Evolutionary conservation across 2,797 vertebrate genomes (phyloP), one percentile per base, ranked within the genome.

Genomic region (Oreonectes daqikongensis): DNA sequence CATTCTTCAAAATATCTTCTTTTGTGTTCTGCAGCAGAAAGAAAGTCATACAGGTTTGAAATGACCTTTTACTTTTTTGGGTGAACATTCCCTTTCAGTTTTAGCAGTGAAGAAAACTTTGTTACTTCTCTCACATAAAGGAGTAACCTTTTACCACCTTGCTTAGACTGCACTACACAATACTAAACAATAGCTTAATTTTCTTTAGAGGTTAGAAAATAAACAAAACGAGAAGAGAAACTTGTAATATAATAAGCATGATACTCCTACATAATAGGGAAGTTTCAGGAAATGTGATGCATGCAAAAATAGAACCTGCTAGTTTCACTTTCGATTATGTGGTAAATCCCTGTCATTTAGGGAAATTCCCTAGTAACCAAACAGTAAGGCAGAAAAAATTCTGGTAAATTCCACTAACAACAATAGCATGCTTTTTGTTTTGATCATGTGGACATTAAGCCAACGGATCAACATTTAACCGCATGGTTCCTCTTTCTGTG

Each of bases 321-420:
- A 68, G 78, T 82, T 84, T 84, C 80, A 78, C 50, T 84, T 84
- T 82, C 72, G 12, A 32, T 80, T 7, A 26, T 6, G 38, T 22
- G 32, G 50, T 46, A 52, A 72, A 22, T 75, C 17, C 78, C 78
- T 40, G 9, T 63, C 30, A 35, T 35, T 55, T 9, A 20, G 59
- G 59, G 17, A 35, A 0, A 10, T 32, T 35, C 17, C 59, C 28
- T 2, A 6, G 26, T 30, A 17, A n/a, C 17, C 26, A n/a, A n/a
- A 2, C 1, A 28, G 14, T 2, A 24, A 9, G 17, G 55, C n/a
- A 14, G 20, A 10, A 9, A 7, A 57, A 8, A 24, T 52, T n/a
- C 38, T 9, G 66, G 75, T 52, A 14, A 44, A 22, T 77, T 77
- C 67, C 75, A 18, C 4, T 15, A 22, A 30, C 18, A 32, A 64